A percentile compares a stretch with the other conserved stretches of the same genome.
phyloP scores from a whole-genome alignment of 2,113 vertebrate species.

The Sarotherodon lohbergeri region DNA sequence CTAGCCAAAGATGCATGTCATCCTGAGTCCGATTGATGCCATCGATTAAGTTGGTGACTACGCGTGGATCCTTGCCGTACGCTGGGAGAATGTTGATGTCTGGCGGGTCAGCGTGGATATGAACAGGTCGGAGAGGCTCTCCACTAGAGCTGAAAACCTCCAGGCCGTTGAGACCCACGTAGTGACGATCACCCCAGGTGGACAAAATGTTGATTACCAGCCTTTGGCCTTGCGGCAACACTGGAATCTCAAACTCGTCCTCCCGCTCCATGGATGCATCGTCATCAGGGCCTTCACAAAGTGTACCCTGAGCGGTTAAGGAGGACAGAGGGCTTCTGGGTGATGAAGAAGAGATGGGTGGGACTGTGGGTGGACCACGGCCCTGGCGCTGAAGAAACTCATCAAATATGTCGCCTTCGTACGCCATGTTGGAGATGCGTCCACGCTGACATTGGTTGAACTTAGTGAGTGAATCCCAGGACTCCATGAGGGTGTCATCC shows the following conservation, averaged over 20 bases:
- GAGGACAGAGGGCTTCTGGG: conserved; percentile 18
- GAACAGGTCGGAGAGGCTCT: conserved; percentile 75
- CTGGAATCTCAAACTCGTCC: conserved; percentile 87
- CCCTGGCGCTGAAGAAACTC: conserved; percentile 87
- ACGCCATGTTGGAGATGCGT: conserved; percentile 84
- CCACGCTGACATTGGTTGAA: conserved; percentile 90
- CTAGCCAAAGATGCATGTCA: conserved; percentile 97
- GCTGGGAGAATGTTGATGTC: conserved; percentile 91
- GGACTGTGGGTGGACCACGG: conserved; percentile 32
- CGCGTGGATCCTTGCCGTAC: conserved; percentile 84
- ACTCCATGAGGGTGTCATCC: conserved; percentile 83
- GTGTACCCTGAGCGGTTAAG: conserved; percentile 27
- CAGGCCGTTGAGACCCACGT: conserved; percentile 92
- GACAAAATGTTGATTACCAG: conserved; percentile 84
- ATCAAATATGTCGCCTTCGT: conserved; percentile 88
- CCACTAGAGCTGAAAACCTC: conserved; percentile 90
- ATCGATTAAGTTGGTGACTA: conserved; percentile 84
- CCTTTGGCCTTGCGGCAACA: conserved; percentile 83
- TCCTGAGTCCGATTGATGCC: conserved; percentile 92
- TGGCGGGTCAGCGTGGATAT: conserved; percentile 82
- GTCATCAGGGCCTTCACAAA: conserved; percentile 52
- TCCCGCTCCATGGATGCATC: conserved; percentile 53
- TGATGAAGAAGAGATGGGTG: not conserved
- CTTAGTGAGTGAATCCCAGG: conserved; percentile 86
- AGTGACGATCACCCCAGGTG: conserved; percentile 97